Conservation (phyloP, 2,113 vertebrate species). For the Oophaga pumilio region DNA sequence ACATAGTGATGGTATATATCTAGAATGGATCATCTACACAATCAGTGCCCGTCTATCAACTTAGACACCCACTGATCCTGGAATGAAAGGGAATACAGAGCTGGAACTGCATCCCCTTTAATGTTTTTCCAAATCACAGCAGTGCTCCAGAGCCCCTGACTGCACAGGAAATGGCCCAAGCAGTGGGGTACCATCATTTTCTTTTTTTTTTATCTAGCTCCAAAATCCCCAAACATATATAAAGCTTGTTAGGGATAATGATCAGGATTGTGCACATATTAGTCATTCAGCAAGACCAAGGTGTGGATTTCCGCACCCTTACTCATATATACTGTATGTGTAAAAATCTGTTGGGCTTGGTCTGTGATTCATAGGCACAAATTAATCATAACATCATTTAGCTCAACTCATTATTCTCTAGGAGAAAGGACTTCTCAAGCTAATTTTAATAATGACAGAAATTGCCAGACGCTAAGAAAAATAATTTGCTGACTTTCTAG, state of each 20-base stretch:
- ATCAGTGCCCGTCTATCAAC: too few species aligned
- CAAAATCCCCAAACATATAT: not conserved
- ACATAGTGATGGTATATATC: too few species aligned
- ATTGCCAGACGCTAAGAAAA: conserved; percentile 5
- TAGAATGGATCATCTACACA: too few species aligned
- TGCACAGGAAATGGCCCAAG: too few species aligned
- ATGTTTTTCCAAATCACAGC: too few species aligned
- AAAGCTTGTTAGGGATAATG: conserved; percentile 4
- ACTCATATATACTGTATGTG: conserved; percentile 21
- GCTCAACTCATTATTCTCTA: conserved; percentile 3
- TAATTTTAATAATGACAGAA: conserved; percentile 18
- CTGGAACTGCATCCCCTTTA: too few species aligned
- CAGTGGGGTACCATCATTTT: too few species aligned
- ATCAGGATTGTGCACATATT: conserved; percentile 18
- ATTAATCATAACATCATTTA: conserved; percentile 6
- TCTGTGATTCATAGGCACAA: conserved; percentile 35
- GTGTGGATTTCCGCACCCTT: not conserved
- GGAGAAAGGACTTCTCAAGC: conserved; percentile 18
- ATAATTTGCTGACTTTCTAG: conserved; percentile 10
- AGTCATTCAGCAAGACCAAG: conserved; percentile 10
- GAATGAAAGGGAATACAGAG: too few species aligned
- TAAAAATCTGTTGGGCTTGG: conserved; percentile 17
- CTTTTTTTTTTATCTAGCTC: too few species aligned
- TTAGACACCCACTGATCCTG: too few species aligned
- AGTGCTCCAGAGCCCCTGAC: too few species aligned